Percentiles rank a stretch among this genome's conserved stretches.
Conservation (phyloP, 1,140 invertebrate genomes). For the Calosoma granatense region DNA sequence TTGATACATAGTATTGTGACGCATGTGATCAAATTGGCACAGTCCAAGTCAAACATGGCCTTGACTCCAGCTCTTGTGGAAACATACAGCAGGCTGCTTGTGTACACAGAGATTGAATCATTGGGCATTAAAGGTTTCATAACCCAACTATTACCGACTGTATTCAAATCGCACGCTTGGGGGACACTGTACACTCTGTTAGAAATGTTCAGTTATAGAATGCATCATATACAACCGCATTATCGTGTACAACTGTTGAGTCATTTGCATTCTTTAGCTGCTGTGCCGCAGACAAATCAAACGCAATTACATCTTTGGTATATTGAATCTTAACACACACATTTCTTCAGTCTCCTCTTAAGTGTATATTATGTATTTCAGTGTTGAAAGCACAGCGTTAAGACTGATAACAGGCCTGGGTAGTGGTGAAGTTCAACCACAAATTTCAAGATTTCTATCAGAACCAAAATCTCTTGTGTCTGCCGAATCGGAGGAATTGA, state of each 20-base stretch:
- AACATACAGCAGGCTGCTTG: conserved; percentile 86
- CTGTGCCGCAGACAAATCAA: conserved; percentile 87
- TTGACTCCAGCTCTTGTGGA: conserved; percentile 87
- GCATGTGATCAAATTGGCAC: conserved; percentile 78
- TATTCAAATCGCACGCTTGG: conserved; percentile 89
- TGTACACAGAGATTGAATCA: conserved; percentile 95
- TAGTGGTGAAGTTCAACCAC: conserved; percentile 83
- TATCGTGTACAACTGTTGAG: conserved; percentile 86
- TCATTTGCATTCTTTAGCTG: conserved; percentile 78
- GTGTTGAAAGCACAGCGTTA: conserved; percentile 87
- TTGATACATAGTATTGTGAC: conserved; percentile 90
- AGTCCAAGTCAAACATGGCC: conserved; percentile 69
- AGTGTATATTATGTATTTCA: conserved; percentile 33
- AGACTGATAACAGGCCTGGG: conserved; percentile 84
- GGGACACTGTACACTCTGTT: conserved; percentile 87
- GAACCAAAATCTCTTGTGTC: conserved; percentile 85
- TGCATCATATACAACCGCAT: conserved; percentile 93
- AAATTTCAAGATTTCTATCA: conserved; percentile 74
- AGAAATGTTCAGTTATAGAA: conserved; percentile 93
- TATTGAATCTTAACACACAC: no score
- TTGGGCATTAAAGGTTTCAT: conserved; percentile 95
- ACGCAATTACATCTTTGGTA: conserved; percentile 88
- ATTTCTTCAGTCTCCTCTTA: conserved; percentile 12
- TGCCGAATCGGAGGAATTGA: conserved; percentile 89
- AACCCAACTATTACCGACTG: conserved; percentile 78